Percentiles rank a stretch among this genome's conserved stretches.
These are phyloP conservation scores for Microplitis deprimator DNA, from an alignment of 2,888 invertebrate species.

Conservation along the genomic window DNA sequence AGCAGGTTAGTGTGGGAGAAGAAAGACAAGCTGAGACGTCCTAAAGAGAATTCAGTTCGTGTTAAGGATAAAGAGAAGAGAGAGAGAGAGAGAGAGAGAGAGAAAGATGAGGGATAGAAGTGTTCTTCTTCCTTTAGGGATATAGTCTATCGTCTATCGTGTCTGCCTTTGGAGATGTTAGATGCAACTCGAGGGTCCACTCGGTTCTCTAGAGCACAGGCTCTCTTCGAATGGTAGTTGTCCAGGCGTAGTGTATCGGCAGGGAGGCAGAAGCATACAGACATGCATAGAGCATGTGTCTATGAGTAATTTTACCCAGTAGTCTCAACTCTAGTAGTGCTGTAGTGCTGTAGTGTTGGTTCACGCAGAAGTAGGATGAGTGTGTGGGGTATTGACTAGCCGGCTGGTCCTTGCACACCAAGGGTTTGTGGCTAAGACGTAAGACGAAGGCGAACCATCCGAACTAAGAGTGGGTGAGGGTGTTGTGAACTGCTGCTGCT, in stretches of 20 bases:
- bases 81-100: slow-evolving; percentile 9
- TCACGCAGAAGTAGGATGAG: slow-evolving; percentile 45
- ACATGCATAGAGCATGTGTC: slow-evolving; percentile 32
- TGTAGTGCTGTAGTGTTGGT: slow-evolving; percentile 24
- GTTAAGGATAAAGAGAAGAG: slow-evolving; percentile 11
- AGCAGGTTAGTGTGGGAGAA: slow-evolving; percentile 32
- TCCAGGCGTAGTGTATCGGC: slow-evolving; percentile 33
- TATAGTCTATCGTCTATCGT: background rate
- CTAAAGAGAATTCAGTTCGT: background rate
- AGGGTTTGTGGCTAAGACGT: slow-evolving; percentile 70
- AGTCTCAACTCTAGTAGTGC: slow-evolving; percentile 22
- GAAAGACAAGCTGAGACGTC: slow-evolving; percentile 20
- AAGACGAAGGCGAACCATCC: slow-evolving; percentile 30
- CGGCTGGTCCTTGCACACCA: slow-evolving; percentile 61
- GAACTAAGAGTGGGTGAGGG: slow-evolving; percentile 31
- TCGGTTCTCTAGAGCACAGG: background rate
- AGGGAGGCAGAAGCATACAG: slow-evolving; percentile 16
- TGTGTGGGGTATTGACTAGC: slow-evolving; percentile 70
- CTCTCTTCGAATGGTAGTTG: slow-evolving; percentile 27
- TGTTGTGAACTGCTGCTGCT: slow-evolving; percentile 34
- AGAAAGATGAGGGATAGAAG: slow-evolving; percentile 1
- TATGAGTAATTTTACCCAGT: slow-evolving; percentile 10
- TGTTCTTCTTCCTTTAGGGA: too few species aligned
- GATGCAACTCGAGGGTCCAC: slow-evolving; percentile 32
- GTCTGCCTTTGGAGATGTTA: slow-evolving; percentile 60